Evolutionary conservation across 2,113 vertebrate species (phyloP).

Genomic region (Heloderma charlesbogerti): DNA sequence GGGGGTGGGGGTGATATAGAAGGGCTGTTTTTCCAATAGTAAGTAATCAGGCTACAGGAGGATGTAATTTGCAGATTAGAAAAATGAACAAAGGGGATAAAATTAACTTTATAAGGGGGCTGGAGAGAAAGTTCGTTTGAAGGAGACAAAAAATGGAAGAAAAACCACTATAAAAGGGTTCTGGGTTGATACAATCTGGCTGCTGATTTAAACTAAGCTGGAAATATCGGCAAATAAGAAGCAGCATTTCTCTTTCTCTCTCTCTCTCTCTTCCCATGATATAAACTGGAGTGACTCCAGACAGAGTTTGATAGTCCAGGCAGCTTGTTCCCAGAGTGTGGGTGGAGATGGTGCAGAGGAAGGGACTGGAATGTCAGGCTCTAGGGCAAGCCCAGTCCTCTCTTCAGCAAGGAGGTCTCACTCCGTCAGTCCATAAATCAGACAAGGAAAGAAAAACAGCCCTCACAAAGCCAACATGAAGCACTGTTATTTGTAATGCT

Average conservation of each 20-base stretch:
- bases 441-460: constrained; percentile 28
- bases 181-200: constrained; percentile 60
- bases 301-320: constrained; percentile 3
- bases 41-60: constrained; percentile 80
- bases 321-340: constrained; percentile 2
- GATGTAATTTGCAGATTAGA: constrained; percentile 85
- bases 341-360: constrained; percentile 1
- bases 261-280: constrained; percentile 14
- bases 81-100: constrained; percentile 83
- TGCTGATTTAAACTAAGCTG: constrained; percentile 60
- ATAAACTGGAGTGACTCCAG: constrained; percentile 34
- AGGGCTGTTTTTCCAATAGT: constrained; percentile 80
- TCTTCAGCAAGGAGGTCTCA: constrained; percentile 29
- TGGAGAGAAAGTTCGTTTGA: constrained; percentile 51
- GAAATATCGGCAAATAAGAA: constrained; percentile 63
- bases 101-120: constrained; percentile 80
- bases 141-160: constrained; percentile 46
- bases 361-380: neutral
- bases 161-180: constrained; percentile 56
- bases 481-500: constrained; percentile 14
- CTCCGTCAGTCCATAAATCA: constrained; percentile 7
- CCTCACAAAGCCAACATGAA: constrained; percentile 16
- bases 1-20: constrained; percentile 51
- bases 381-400: neutral
- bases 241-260: constrained; percentile 8